These are phyloP conservation scores for Pavo muticus DNA, from an alignment of 2,113 vertebrate genomes.

Conservation along the genomic window DNA sequence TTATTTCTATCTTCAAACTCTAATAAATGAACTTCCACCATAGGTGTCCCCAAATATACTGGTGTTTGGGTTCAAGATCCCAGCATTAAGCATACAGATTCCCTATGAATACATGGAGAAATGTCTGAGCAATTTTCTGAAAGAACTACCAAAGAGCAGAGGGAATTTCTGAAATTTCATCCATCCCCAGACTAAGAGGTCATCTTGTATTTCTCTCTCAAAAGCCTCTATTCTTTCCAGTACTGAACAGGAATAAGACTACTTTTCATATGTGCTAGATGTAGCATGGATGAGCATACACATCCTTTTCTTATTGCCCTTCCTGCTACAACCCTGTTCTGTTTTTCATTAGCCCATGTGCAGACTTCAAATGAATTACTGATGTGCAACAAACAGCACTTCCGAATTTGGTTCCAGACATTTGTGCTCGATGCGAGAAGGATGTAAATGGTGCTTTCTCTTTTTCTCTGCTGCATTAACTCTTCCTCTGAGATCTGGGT, in stretches of 20 bases:
- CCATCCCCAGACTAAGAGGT: neutral
- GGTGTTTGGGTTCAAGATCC: neutral
- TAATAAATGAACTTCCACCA: neutral
- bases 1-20: neutral
- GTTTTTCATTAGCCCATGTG: neutral
- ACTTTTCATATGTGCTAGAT: neutral
- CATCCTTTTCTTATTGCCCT: neutral
- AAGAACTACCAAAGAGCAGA: neutral
- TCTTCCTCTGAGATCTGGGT: neutral
- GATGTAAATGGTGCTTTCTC: neutral
- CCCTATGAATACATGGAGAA: fast-evolving
- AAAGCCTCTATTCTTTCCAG: neutral
- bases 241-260: neutral
- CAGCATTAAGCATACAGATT: neutral
- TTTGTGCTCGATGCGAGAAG: neutral
- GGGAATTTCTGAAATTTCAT: neutral
- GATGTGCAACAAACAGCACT: neutral
- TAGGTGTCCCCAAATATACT: neutral
- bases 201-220: neutral
- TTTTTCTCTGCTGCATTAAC: neutral
- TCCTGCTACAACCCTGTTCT: neutral
- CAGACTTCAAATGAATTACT: neutral
- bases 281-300: neutral
- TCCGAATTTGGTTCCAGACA: neutral
- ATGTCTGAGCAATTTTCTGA: neutral